Base-by-base conservation (phyloP, 2,113 vertebrate species). In the Potamarius usumacintae region DNA sequence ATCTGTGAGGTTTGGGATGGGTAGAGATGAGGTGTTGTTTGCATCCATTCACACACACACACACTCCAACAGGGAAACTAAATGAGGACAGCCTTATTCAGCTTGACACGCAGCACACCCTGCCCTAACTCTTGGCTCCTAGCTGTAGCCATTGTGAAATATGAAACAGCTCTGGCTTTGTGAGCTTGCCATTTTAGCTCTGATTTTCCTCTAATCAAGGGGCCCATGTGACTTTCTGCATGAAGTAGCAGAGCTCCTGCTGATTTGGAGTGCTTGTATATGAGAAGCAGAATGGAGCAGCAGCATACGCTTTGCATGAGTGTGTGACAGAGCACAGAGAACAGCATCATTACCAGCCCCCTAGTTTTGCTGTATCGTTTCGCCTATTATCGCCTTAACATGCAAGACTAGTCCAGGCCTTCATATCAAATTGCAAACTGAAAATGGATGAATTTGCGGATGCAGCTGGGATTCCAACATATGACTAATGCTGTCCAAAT, bases 211-310 rank as follows among this genome's bases (percentile, higher is more conserved):
- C 91, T 91, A 93, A 92, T 94, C 93, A 94, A 88, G 84, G 90
- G 74, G 90, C 84, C 87, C 93, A 94, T 94, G 92, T 95, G 95
- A 95, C 94, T 94, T 95, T 95, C 92, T 94, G 94, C 94, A 94
- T 95, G 95, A 95, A 93, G 93, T 94, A 93, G 93, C 92, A 90
- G 76, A 84, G 86, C 91, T 92, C 91, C 91, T 86, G 83, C 85
- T 92, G 90, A 89, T 92, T 92, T 92, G 88, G 91, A 92, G 93
- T 88, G 90, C 92, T 90, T 82, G 85, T 79, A 84, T 69, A 83
- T n/a, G 85, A 83, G 87, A 85, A 84, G 34, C 72, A 82, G 67
- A 88, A 82, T 80, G 55, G 88, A 65, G 85, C 89, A 90, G 89
- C 88, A 92, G 90, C 90, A 86, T 80, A 90, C 90, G 89, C 91